Conservation (phyloP, 2,797 vertebrate genomes). For the Nasua narica region DNA sequence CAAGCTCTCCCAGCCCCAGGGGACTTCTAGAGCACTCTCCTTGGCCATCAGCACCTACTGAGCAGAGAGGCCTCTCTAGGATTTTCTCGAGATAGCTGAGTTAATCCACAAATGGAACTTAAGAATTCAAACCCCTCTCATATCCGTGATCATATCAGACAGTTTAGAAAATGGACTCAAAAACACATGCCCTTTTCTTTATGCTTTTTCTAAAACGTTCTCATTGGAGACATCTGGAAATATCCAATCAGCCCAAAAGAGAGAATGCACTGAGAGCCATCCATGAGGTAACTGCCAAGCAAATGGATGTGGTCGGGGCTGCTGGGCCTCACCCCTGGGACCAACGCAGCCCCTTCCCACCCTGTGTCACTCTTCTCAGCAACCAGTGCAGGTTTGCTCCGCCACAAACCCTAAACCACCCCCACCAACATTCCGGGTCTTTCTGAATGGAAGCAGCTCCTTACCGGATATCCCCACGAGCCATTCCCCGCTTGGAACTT, state of each 20-base stretch:
- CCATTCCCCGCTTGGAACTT: slow-evolving; percentile 83
- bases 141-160: not conserved
- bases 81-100: not conserved
- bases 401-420: fast-evolving
- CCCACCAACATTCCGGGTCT: not conserved
- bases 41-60: too few species aligned
- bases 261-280: not conserved
- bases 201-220: not conserved
- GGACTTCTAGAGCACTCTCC: not conserved
- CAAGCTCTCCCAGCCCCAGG: not conserved
- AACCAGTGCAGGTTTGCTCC: not conserved
- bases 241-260: not conserved
- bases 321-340: too few species aligned
- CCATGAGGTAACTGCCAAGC: not conserved
- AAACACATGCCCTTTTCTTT: not conserved
- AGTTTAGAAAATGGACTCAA: not conserved
- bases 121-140: not conserved
- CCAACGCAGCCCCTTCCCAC: not conserved
- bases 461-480: slow-evolving; percentile 86
- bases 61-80: not conserved
- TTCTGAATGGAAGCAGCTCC: not conserved
- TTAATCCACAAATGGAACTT: not conserved
- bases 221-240: not conserved
- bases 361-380: not conserved
- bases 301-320: fast-evolving